phyloP scores from a whole-genome alignment of 2,113 vertebrate species.

The Aptenodytes patagonicus region DNA sequence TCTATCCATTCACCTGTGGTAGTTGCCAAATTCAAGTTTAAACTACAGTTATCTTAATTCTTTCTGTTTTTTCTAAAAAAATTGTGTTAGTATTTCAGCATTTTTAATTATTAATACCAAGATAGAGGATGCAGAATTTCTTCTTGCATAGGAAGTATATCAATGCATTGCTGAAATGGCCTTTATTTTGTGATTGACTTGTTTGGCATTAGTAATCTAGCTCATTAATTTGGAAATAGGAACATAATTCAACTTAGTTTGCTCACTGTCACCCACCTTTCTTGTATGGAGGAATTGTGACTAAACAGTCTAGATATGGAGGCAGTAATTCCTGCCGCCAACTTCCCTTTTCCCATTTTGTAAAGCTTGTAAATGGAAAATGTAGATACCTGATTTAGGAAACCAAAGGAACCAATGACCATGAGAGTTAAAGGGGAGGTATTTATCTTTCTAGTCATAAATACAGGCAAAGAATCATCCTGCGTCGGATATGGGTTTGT shows the following conservation, averaged over 20 bases:
- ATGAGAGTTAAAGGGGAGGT: neutral
- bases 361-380: neutral
- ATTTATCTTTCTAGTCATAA: neutral
- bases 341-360: neutral
- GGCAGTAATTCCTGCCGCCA: neutral
- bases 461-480: neutral
- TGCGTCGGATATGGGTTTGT: neutral
- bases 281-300: neutral
- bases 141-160: neutral
- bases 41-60: neutral
- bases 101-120: neutral
- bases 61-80: neutral
- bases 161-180: neutral
- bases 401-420: neutral
- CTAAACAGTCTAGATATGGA: neutral
- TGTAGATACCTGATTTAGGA: neutral
- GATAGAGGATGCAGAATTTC: neutral
- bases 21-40: neutral
- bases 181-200: neutral
- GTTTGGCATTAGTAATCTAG: neutral
- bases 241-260: neutral
- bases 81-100: neutral
- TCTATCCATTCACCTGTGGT: neutral
- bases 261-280: neutral
- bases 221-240: neutral